Evolutionary conservation across 2,888 invertebrate species (phyloP).

Genomic region (Atherix ibis): DNA sequence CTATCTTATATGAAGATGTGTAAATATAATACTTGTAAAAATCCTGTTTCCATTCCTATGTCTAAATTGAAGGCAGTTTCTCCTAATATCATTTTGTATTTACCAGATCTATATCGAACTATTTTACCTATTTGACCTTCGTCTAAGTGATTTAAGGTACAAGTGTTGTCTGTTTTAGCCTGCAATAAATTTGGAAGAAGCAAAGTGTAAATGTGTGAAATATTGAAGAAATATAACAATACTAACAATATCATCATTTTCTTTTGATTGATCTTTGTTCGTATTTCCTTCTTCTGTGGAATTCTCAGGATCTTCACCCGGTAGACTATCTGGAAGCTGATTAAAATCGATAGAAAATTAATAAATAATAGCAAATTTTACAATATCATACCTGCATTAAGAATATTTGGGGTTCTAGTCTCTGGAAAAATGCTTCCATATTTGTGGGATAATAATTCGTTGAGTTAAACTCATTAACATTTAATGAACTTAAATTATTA

Average conservation of each 20-base stretch:
- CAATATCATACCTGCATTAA: conserved; percentile 21
- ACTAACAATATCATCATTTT: too few relatives aligned
- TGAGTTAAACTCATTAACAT: conserved; percentile 3
- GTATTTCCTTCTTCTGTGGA: conserved; percentile 5
- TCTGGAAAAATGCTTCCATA: conserved; percentile 21
- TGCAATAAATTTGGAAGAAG: background rate
- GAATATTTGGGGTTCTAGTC: conserved; percentile 22
- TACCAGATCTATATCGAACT: conserved; percentile 40
- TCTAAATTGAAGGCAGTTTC: conserved; percentile 41
- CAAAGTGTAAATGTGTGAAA: too few relatives aligned
- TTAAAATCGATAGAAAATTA: conserved; percentile 2
- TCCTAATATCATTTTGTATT: conserved; percentile 38
- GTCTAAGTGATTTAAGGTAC: conserved; percentile 27
- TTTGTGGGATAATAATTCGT: conserved; percentile 20
- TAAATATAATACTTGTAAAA: conserved; percentile 31
- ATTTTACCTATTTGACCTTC: conserved; percentile 44
- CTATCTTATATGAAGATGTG: background rate
- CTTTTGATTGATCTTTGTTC: too few relatives aligned
- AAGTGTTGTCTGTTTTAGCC: conserved; percentile 1
- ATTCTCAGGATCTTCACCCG: conserved; percentile 16
- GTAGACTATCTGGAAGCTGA: conserved; percentile 26
- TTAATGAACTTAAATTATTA: conserved; percentile 12
- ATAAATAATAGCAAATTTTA: conserved; percentile 1
- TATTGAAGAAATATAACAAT: background rate
- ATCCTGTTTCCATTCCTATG: conserved; percentile 40